Evolutionary conservation across 2,888 invertebrate species (phyloP).

Genomic region (Pasiphila rectangulata): DNA sequence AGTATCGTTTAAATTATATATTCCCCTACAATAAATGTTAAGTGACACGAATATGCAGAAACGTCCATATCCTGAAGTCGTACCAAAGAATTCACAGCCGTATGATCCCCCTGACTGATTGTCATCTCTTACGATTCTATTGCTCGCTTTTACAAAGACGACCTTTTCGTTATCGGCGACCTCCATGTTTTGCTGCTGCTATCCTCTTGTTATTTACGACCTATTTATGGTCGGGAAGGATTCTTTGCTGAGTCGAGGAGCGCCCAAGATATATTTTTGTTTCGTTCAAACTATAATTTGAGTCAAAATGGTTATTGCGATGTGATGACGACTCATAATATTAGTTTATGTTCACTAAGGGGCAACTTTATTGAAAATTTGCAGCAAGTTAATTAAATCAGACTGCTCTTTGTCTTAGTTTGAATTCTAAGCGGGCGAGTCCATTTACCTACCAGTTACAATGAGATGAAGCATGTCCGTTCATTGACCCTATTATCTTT

Average conservation of each 20-base stretch:
- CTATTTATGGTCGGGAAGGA: slow-evolving; percentile 29
- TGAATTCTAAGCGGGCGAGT: slow-evolving; percentile 33
- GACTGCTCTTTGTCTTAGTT: slow-evolving; percentile 26
- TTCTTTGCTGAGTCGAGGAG: slow-evolving; percentile 15
- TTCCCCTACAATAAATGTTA: not conserved
- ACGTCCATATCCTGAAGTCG: slow-evolving; percentile 1
- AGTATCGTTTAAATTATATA: not conserved
- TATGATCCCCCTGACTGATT: slow-evolving; percentile 43
- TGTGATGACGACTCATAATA: not conserved
- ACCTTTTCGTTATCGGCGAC: slow-evolving; percentile 40
- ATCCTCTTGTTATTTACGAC: slow-evolving; percentile 33
- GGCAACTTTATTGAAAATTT: not conserved
- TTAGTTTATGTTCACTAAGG: not conserved
- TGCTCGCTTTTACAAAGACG: slow-evolving; percentile 35
- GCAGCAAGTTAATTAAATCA: slow-evolving; percentile 16
- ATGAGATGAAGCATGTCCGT: slow-evolving; percentile 40
- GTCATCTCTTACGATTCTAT: slow-evolving; percentile 43
- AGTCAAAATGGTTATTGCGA: not conserved
- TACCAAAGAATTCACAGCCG: slow-evolving; percentile 20
- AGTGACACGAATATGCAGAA: not conserved
- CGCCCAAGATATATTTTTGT: not conserved
- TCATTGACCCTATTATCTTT: slow-evolving; percentile 49
- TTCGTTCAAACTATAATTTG: not conserved
- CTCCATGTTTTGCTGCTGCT: slow-evolving; percentile 32
- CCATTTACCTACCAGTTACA: slow-evolving; percentile 34